A percentile compares a stretch with the other conserved stretches of the same genome.
Evolutionary conservation across 2,888 invertebrate species (phyloP).

Genomic region (Rhagonycha fulva): DNA sequence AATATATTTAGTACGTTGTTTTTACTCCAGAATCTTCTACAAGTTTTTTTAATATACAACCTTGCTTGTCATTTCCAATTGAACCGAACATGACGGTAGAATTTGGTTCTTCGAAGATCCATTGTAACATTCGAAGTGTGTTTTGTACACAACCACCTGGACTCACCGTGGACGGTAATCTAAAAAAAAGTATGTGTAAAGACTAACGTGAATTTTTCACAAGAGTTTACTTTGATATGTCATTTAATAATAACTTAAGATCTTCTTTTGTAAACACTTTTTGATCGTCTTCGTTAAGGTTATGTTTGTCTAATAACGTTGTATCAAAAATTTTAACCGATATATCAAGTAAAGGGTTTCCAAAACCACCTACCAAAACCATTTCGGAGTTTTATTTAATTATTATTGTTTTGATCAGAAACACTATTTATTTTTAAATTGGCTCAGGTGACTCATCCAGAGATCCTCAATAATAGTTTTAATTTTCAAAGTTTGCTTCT

Average conservation of each 20-base stretch:
- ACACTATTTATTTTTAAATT: background rate
- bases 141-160: conserved; percentile 60
- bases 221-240: conserved; percentile 33
- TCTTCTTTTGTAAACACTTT: conserved; percentile 46
- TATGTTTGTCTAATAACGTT: conserved; percentile 49
- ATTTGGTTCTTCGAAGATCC: conserved; percentile 45
- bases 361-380: conserved; percentile 51
- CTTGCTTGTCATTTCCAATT: conserved; percentile 58
- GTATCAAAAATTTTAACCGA: conserved; percentile 45
- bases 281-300: conserved; percentile 50
- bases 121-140: conserved; percentile 56
- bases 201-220: background rate
- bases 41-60: conserved; percentile 50
- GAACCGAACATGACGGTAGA: conserved; percentile 57
- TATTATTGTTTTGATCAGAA: background rate
- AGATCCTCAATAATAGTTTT: too few species aligned
- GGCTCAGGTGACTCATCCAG: too few species aligned
- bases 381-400: conserved; percentile 27
- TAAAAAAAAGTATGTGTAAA: conserved; percentile 32
- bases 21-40: conserved; percentile 53
- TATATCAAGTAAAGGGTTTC: conserved; percentile 55
- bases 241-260: conserved; percentile 43
- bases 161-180: conserved; percentile 38
- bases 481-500: too few species aligned
- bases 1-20: conserved; percentile 44